Percentiles rank a stretch among this genome's conserved stretches.
These are phyloP conservation scores for Leptopilina clavipes DNA, from an alignment of 1,140 invertebrate species.

Conservation along the genomic window DNA sequence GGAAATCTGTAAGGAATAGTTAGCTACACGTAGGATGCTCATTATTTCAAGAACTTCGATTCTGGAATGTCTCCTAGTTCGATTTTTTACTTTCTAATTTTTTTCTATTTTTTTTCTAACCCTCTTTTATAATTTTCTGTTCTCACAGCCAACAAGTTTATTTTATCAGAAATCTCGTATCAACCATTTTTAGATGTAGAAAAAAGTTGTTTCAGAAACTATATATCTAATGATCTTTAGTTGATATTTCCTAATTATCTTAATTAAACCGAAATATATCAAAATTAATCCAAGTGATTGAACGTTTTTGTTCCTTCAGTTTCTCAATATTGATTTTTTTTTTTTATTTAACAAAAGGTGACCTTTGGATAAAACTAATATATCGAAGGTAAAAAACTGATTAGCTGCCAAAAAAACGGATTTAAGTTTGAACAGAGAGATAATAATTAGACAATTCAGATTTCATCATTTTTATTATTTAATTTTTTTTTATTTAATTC, in stretches of 20 bases:
- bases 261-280: neutral
- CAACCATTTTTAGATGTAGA: neutral
- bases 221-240: neutral
- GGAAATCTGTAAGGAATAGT: conserved; percentile 26
- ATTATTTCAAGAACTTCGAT: conserved; percentile 32
- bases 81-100: conserved; percentile 28
- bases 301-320: neutral
- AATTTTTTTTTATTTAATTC: too few relatives aligned
- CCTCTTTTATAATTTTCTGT: conserved; percentile 10
- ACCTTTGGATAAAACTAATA: neutral
- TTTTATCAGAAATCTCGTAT: conserved; percentile 22
- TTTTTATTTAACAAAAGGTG: neutral
- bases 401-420: too few relatives aligned
- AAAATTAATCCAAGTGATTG: neutral
- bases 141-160: neutral
- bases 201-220: conserved; percentile 12
- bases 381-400: too few relatives aligned
- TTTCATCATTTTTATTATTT: too few relatives aligned
- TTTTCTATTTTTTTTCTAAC: conserved; percentile 11
- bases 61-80: conserved; percentile 10
- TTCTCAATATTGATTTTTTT: too few relatives aligned
- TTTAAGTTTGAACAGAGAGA: too few relatives aligned
- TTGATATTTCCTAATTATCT: neutral
- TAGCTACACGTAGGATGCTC: conserved; percentile 7
- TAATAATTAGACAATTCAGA: too few relatives aligned